Conservation (phyloP, 2,888 invertebrate genomes). For the Galerucella calmariensis region DNA sequence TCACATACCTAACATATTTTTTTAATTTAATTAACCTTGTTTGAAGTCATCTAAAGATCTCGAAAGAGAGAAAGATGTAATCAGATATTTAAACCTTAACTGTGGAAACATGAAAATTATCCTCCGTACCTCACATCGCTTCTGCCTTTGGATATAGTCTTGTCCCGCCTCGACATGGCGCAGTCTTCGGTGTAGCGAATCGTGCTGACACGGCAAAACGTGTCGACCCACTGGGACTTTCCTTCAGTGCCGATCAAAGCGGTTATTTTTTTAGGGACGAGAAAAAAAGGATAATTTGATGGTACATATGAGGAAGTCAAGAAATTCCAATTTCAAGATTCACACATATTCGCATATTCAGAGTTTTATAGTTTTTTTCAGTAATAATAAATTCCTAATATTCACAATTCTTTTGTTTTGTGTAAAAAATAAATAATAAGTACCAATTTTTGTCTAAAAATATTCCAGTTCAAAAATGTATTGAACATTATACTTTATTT, state of each 20-base stretch:
- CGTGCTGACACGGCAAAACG: slow-evolving; percentile 41
- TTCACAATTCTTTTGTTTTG: too few species aligned
- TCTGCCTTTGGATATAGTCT: neutral
- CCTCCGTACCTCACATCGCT: neutral
- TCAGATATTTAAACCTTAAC: slow-evolving; percentile 3
- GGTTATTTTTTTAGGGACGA: slow-evolving; percentile 6
- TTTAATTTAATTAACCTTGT: slow-evolving; percentile 6
- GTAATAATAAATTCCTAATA: too few species aligned
- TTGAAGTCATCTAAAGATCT: neutral
- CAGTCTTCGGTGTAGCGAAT: slow-evolving; percentile 29
- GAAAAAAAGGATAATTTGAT: slow-evolving; percentile 20
- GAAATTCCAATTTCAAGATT: slow-evolving; percentile 11
- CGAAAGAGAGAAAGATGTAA: neutral
- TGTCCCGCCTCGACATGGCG: slow-evolving; percentile 18
- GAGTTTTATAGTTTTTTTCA: neutral
- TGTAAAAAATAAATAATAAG: too few species aligned
- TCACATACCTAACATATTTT: slow-evolving; percentile 2
- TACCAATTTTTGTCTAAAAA: too few species aligned
- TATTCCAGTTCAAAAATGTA: too few species aligned
- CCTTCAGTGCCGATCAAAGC: slow-evolving; percentile 15
- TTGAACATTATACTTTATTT: too few species aligned
- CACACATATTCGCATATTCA: neutral
- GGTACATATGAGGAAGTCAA: slow-evolving; percentile 15
- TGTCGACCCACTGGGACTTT: slow-evolving; percentile 34
- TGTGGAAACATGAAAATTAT: neutral